phyloP scores from a whole-genome alignment of 1,140 invertebrate species.

The Fragariocoptes setiger region DNA sequence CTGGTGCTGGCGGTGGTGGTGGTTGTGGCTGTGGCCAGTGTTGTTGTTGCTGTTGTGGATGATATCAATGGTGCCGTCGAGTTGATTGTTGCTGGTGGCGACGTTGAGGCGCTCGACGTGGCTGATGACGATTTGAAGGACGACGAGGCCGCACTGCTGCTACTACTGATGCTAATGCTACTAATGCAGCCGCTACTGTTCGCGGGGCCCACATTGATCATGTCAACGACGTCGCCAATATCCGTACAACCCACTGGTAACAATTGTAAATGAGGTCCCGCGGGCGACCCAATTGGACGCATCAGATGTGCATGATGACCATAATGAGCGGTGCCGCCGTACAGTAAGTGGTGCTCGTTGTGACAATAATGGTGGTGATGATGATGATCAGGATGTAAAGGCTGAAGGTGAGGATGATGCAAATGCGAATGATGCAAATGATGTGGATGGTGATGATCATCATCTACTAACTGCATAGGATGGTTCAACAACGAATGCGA shows the following conservation, averaged over 20 bases:
- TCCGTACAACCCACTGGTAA: too few relatives aligned
- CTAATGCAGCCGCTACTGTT: neutral
- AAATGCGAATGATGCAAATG: too few relatives aligned
- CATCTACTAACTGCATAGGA: too few relatives aligned
- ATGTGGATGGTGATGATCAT: too few relatives aligned
- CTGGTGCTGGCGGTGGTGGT: neutral
- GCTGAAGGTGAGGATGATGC: too few relatives aligned
- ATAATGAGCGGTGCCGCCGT: too few relatives aligned
- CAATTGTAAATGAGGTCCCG: too few relatives aligned
- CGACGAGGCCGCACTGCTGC: neutral
- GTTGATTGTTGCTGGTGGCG: neutral
- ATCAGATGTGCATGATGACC: too few relatives aligned
- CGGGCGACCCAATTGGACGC: too few relatives aligned
- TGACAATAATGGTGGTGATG: slow-evolving; percentile 1
- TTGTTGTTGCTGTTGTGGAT: neutral
- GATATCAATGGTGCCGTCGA: neutral
- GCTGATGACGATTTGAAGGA: neutral
- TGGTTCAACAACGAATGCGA: too few relatives aligned
- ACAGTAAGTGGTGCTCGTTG: neutral
- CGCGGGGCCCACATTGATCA: neutral
- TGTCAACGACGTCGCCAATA: too few relatives aligned
- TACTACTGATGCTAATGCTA: neutral
- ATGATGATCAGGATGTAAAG: slow-evolving; percentile 1
- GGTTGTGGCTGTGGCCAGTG: neutral
- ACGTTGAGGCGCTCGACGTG: neutral